These are phyloP conservation scores for Progne subis DNA, from an alignment of 2,113 vertebrate species.

Conservation along the genomic window DNA sequence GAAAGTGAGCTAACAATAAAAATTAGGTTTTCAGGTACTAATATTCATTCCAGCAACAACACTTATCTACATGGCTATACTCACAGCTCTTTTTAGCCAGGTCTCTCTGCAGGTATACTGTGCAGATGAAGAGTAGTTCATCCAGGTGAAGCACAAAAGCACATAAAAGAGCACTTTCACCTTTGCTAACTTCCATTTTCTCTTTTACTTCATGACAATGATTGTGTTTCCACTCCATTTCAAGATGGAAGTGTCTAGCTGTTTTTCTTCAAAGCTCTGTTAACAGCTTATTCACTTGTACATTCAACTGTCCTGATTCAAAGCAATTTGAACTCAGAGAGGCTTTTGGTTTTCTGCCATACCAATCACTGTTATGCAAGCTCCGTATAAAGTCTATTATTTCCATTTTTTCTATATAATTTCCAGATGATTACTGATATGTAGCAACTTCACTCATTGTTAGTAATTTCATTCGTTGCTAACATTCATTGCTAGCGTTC, in stretches of 20 bases:
- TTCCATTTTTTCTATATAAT: too few species aligned
- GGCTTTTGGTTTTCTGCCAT: neutral
- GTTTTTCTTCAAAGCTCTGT: conserved; percentile 23
- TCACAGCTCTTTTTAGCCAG: neutral
- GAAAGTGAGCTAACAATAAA: neutral
- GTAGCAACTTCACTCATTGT: neutral
- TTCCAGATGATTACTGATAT: neutral
- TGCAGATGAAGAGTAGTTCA: neutral
- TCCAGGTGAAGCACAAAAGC: neutral
- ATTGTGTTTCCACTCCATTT: neutral
- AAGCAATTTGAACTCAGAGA: conserved; percentile 25
- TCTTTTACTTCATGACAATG: conserved; percentile 7
- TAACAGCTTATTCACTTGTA: neutral
- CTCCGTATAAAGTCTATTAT: neutral
- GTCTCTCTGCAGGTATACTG: conserved; percentile 6
- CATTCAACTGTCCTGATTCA: neutral
- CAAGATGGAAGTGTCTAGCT: neutral
- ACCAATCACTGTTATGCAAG: neutral
- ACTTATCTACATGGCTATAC: neutral
- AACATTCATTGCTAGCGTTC: neutral
- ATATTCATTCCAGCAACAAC: neutral
- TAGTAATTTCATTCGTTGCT: neutral
- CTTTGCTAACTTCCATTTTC: conserved; percentile 3
- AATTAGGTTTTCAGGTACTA: neutral
- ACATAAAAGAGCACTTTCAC: conserved; percentile 2